Evolutionary conservation across 2,113 vertebrate genomes (phyloP).

Genomic region (Engystomops pustulosus): DNA sequence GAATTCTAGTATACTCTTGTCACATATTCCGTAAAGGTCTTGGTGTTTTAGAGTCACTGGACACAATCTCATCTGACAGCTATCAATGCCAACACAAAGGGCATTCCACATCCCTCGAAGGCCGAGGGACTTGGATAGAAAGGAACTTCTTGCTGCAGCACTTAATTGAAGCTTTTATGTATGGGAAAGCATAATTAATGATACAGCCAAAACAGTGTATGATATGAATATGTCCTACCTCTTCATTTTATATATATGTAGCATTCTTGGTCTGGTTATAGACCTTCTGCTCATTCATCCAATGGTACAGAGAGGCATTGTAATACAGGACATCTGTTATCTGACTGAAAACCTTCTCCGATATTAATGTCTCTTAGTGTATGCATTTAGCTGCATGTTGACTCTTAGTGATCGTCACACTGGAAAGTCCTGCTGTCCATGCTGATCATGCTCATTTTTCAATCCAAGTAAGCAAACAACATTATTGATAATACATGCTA

Average conservation of each 20-base stretch:
- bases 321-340: constrained; percentile 4
- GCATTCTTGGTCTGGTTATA: constrained; percentile 11
- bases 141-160: constrained; percentile 10
- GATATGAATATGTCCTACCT: background rate
- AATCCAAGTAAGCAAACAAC: background rate
- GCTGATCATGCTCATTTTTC: background rate
- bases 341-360: background rate
- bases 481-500: background rate
- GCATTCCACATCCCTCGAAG: constrained; percentile 31
- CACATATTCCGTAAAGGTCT: constrained; percentile 48
- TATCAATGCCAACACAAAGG: constrained; percentile 47
- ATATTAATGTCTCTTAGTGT: background rate
- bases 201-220: too few species aligned
- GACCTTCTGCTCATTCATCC: background rate
- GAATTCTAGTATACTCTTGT: constrained; percentile 37
- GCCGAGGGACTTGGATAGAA: constrained; percentile 16
- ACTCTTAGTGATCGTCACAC: background rate
- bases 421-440: background rate
- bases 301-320: background rate
- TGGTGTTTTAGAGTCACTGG: constrained; percentile 42
- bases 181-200: background rate
- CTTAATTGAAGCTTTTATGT: background rate
- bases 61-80: constrained; percentile 53
- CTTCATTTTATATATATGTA: background rate
- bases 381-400: background rate